phyloP scores from a whole-genome alignment of 2,797 vertebrate genomes.

The Champsocephalus esox region DNA sequence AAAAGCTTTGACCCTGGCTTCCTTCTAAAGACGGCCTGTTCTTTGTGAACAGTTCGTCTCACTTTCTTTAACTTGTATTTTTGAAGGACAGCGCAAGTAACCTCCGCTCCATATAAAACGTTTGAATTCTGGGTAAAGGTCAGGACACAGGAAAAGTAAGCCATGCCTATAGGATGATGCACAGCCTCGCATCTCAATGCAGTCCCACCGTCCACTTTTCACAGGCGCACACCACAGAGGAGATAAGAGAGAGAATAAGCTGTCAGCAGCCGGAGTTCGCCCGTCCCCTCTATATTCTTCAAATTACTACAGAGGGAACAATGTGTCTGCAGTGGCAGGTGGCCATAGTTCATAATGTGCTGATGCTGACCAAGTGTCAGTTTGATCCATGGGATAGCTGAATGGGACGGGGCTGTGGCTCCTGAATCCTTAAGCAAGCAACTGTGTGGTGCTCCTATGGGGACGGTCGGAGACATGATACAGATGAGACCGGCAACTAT shows the following conservation, averaged over 20 bases:
- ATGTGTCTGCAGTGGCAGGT: conserved; percentile 87
- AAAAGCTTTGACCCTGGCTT: not conserved
- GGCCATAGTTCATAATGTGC: conserved; percentile 91
- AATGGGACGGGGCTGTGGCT: conserved; percentile 80
- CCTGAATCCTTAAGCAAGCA: conserved; percentile 84
- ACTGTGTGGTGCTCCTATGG: conserved; percentile 76
- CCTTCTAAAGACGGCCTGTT: not conserved
- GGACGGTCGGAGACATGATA: conserved; percentile 83
- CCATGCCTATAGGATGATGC: conserved; percentile 52
- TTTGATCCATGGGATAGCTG: conserved; percentile 82
- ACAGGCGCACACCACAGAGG: conserved; percentile 64
- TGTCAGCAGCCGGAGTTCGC: conserved; percentile 73
- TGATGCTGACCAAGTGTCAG: conserved; percentile 91
- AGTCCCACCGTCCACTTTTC: conserved; percentile 66
- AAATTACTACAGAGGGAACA: conserved; percentile 89
- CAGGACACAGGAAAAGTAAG: conserved; percentile 34
- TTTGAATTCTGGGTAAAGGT: conserved; percentile 54
- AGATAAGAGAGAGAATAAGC: conserved; percentile 83
- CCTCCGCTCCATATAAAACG: conserved; percentile 13
- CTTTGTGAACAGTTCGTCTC: conserved; percentile 1
- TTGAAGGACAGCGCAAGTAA: not conserved
- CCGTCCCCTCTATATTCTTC: conserved; percentile 85
- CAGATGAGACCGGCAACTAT: conserved; percentile 85
- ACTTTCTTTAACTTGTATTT: not conserved
- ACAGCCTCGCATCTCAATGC: conserved; percentile 64